Percentiles rank a stretch among this genome's conserved stretches.
Evolutionary conservation across 2,797 vertebrate species (phyloP).

Genomic region (Sandelia bainsii): DNA sequence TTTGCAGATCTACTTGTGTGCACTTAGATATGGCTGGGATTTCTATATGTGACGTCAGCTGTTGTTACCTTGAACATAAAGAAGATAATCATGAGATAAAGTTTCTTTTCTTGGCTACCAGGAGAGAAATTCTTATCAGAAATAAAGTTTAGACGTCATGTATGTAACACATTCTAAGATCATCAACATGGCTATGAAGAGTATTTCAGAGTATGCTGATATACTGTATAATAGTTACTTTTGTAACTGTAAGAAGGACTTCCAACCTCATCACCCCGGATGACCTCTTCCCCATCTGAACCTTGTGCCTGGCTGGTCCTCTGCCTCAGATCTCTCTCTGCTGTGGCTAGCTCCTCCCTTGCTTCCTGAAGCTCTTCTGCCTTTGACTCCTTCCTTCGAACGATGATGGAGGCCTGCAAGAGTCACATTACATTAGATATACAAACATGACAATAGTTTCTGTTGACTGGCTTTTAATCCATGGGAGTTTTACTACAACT

Average conservation of each 20-base stretch:
- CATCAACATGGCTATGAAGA: neutral
- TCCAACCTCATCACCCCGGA: conserved; percentile 90
- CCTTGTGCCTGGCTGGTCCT: conserved; percentile 86
- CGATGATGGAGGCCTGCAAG: conserved; percentile 92
- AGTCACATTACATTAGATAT: conserved; percentile 20
- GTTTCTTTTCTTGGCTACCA: conserved; percentile 5
- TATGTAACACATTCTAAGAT: neutral
- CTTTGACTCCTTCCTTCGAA: conserved; percentile 93
- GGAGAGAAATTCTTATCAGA: neutral
- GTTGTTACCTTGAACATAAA: neutral
- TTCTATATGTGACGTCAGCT: conserved; percentile 8
- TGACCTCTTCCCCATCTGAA: conserved; percentile 85
- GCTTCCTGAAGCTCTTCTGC: conserved; percentile 95
- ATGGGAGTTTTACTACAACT: neutral
- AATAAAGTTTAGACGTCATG: neutral
- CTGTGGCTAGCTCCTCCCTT: conserved; percentile 88
- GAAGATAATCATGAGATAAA: neutral
- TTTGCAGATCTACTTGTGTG: conserved; percentile 52
- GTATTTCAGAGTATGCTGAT: neutral
- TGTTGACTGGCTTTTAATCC: conserved; percentile 5
- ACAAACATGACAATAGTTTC: conserved; percentile 33
- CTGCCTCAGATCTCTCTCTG: conserved; percentile 88
- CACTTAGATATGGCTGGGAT: conserved; percentile 41
- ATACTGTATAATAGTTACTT: neutral
- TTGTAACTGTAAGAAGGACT: neutral